Evolutionary conservation across 2,797 vertebrate species (phyloP).

Genomic region (Neosilurus hyrtlii): DNA sequence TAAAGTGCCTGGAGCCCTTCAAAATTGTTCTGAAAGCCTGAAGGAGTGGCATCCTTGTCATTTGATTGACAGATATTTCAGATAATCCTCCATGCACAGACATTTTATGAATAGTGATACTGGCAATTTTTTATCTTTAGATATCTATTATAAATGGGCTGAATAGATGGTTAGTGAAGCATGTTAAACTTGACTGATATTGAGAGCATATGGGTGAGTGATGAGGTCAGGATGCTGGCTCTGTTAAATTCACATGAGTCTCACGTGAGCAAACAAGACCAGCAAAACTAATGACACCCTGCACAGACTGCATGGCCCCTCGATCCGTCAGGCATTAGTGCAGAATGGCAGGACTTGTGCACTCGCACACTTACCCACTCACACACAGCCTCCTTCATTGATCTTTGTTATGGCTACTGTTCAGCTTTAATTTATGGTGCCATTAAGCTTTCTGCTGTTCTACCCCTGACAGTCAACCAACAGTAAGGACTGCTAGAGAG

Average conservation of each 20-base stretch:
- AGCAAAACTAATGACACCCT: constrained; percentile 41
- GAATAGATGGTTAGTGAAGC: constrained; percentile 1
- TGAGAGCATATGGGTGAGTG: constrained; percentile 26
- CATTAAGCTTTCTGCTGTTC: constrained; percentile 54
- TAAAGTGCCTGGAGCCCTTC: constrained; percentile 22
- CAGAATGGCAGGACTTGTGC: constrained; percentile 37
- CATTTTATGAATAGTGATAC: constrained; percentile 18
- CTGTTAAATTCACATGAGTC: constrained; percentile 42
- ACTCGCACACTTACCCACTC: constrained; percentile 24
- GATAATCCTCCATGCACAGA: not conserved
- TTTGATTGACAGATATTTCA: constrained; percentile 29
- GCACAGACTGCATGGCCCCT: constrained; percentile 26
- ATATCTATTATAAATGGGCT: constrained; percentile 1
- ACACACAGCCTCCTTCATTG: constrained; percentile 41
- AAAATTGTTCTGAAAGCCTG: constrained; percentile 34
- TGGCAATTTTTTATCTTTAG: constrained; percentile 3
- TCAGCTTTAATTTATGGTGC: constrained; percentile 55
- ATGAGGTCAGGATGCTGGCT: constrained; percentile 36
- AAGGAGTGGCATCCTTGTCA: constrained; percentile 24
- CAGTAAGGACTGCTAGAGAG: not conserved
- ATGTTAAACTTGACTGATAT: constrained; percentile 21
- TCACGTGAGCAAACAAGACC: constrained; percentile 37
- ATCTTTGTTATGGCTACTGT: constrained; percentile 55
- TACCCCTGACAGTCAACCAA: constrained; percentile 28
- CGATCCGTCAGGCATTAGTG: constrained; percentile 56